These are phyloP conservation scores for Eumaeus atala DNA, from an alignment of 1,140 invertebrate genomes.

Conservation along the genomic window DNA sequence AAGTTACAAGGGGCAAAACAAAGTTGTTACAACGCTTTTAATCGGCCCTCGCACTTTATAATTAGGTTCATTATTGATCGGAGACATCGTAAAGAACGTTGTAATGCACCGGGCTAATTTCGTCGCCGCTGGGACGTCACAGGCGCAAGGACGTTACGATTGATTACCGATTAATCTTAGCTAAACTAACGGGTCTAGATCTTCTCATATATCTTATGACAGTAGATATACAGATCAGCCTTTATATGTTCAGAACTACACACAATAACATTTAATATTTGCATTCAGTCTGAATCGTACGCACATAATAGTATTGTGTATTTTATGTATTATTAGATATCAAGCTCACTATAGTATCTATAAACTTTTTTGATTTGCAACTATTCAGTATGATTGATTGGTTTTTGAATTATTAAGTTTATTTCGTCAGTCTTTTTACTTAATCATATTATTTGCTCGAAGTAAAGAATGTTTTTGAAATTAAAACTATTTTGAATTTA, in stretches of 20 bases:
- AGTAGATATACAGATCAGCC: not conserved
- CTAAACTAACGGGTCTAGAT: constrained; percentile 26
- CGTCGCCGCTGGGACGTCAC: constrained; percentile 58
- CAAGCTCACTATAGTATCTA: no score
- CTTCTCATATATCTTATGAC: constrained; percentile 11
- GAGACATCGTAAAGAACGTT: constrained; percentile 45
- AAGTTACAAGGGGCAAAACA: constrained; percentile 32
- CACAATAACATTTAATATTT: not conserved
- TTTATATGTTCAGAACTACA: not conserved
- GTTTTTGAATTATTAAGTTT: no score
- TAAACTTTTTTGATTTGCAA: no score
- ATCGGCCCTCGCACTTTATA: constrained; percentile 23
- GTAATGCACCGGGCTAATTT: constrained; percentile 45
- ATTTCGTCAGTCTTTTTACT: no score
- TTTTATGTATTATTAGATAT: no score
- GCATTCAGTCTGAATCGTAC: no score
- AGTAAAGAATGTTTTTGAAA: no score
- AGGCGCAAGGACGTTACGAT: constrained; percentile 68
- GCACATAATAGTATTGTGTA: no score
- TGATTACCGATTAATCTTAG: constrained; percentile 69
- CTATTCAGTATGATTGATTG: no score
- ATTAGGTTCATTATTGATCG: constrained; percentile 44
- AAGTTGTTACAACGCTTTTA: constrained; percentile 24
- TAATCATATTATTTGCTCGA: no score
- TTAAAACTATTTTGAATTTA: no score